phyloP scores from a whole-genome alignment of 2,113 vertebrate genomes.

The Cyanistes caeruleus region DNA sequence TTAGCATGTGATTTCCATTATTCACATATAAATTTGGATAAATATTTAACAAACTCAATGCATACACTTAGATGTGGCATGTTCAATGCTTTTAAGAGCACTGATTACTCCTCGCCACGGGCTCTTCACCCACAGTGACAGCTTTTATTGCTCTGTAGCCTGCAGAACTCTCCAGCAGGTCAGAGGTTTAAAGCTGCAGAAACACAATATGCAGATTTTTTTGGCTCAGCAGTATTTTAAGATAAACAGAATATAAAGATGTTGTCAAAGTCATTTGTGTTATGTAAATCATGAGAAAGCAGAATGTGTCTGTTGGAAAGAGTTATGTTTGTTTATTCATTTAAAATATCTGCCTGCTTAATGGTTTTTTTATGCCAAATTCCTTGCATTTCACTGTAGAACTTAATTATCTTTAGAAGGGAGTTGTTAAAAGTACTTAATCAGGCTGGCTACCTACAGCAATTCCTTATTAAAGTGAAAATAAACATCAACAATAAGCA shows the following conservation, averaged over 20 bases:
- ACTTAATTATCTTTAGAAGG: background rate
- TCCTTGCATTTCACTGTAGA: background rate
- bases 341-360: background rate
- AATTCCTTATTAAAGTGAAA: background rate
- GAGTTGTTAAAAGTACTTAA: slow-evolving; percentile 1
- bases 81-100: background rate
- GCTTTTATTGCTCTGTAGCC: background rate
- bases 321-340: slow-evolving; percentile 36
- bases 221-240: slow-evolving; percentile 38
- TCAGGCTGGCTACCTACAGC: slow-evolving; percentile 4
- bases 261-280: background rate
- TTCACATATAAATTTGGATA: background rate
- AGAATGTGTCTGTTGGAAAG: background rate
- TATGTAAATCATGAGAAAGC: background rate
- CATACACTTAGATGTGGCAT: background rate
- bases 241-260: slow-evolving; percentile 58
- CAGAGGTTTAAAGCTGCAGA: slow-evolving; percentile 55
- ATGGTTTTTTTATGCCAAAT: background rate
- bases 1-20: background rate
- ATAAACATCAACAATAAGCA: slow-evolving; percentile 17
- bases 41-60: slow-evolving; percentile 27
- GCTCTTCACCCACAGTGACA: background rate
- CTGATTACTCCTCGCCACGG: background rate
- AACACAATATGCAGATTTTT: slow-evolving; percentile 45
- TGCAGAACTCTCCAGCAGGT: background rate